Percentiles rank a stretch among this genome's conserved stretches.
Evolutionary conservation across 2,113 vertebrate species (phyloP).

Genomic region (Synchiropus splendidus): DNA sequence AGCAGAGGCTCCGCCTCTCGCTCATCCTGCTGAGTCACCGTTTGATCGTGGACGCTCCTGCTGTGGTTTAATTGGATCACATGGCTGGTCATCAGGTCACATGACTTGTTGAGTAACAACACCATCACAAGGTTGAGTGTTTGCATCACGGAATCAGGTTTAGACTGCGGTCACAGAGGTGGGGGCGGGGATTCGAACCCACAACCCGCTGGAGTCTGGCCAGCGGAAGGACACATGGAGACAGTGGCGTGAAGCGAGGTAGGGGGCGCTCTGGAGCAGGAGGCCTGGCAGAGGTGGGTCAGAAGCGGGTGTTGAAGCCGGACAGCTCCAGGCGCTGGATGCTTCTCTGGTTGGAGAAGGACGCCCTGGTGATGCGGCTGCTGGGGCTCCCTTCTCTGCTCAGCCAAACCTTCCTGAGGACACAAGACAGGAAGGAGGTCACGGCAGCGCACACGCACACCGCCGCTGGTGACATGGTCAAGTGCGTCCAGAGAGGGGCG

Average conservation of each 20-base stretch:
- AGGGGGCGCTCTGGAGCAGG: too few species aligned
- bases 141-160: slow-evolving; percentile 6
- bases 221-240: too few species aligned
- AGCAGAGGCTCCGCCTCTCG: not conserved
- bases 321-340: slow-evolving; percentile 73
- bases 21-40: slow-evolving; percentile 17
- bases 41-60: slow-evolving; percentile 9
- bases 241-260: too few species aligned
- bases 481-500: too few species aligned
- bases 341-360: slow-evolving; percentile 50
- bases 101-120: slow-evolving; percentile 23
- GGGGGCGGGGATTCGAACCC: too few species aligned
- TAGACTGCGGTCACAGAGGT: too few species aligned
- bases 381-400: slow-evolving; percentile 58
- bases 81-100: slow-evolving; percentile 17
- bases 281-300: slow-evolving; percentile 23
- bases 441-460: not conserved
- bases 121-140: not conserved
- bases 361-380: slow-evolving; percentile 52
- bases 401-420: slow-evolving; percentile 63
- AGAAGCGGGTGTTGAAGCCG: slow-evolving; percentile 80
- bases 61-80: slow-evolving; percentile 32
- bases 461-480: too few species aligned
- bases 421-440: not conserved
- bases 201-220: too few species aligned